These are phyloP conservation scores for Hemithea aestivaria DNA, from an alignment of 2,888 invertebrate genomes.

Conservation along the genomic window DNA sequence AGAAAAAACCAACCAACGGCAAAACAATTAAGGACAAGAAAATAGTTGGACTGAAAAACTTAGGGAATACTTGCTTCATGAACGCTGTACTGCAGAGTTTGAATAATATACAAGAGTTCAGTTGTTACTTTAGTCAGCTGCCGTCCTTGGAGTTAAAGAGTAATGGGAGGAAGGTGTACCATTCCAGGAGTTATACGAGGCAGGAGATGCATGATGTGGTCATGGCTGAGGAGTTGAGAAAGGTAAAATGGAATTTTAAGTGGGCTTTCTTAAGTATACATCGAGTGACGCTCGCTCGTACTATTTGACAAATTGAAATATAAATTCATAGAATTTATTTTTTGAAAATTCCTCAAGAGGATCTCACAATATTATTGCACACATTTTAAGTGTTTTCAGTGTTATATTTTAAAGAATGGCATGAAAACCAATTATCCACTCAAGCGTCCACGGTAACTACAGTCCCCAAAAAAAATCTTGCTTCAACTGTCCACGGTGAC, in stretches of 20 bases:
- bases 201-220: conserved; percentile 84
- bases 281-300: too few relatives aligned
- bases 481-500: too few relatives aligned
- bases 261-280: too few relatives aligned
- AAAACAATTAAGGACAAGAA: conserved; percentile 79
- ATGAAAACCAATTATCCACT: too few relatives aligned
- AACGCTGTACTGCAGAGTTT: conserved; percentile 90
- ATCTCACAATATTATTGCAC: too few relatives aligned
- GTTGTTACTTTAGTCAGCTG: conserved; percentile 88
- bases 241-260: conserved; percentile 55
- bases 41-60: conserved; percentile 86
- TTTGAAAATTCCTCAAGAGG: too few relatives aligned
- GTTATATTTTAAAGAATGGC: too few relatives aligned
- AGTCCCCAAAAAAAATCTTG: too few relatives aligned
- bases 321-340: too few relatives aligned
- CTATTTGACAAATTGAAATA: too few relatives aligned
- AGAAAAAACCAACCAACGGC: conserved; percentile 55
- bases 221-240: conserved; percentile 88
- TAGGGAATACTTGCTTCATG: conserved; percentile 93
- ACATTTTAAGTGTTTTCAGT: too few relatives aligned
- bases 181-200: conserved; percentile 80
- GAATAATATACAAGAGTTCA: conserved; percentile 91
- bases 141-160: conserved; percentile 84
- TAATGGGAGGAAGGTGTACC: conserved; percentile 80
- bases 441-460: too few relatives aligned